Conservation (phyloP, 2,797 vertebrate species). For the Notamacropus eugenii region DNA sequence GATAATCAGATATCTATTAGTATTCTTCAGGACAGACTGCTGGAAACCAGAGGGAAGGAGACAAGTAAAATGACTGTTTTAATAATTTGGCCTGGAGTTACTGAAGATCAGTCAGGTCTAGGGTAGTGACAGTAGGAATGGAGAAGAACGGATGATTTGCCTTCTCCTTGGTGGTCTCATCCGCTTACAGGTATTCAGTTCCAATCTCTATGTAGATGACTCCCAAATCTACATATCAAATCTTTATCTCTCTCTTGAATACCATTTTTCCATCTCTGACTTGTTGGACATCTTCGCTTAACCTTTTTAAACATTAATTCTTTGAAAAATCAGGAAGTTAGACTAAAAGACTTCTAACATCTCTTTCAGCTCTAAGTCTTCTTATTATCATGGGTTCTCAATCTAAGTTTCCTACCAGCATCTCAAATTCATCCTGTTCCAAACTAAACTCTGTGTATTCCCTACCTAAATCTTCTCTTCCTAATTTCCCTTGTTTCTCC, state of each 20-base stretch:
- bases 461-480: not conserved
- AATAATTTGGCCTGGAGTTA: not conserved
- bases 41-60: no score
- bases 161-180: not conserved
- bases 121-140: not conserved
- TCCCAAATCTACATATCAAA: not conserved
- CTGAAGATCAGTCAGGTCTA: not conserved
- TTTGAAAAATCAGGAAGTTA: not conserved
- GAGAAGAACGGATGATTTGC: not conserved
- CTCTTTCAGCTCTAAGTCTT: not conserved
- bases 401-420: not conserved
- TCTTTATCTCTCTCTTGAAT: not conserved
- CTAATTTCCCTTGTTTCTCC: not conserved
- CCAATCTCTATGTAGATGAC: not conserved
- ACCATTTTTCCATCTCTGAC: not conserved
- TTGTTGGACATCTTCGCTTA: not conserved
- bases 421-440: not conserved
- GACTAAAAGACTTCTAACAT: not conserved
- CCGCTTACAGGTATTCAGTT: not conserved
- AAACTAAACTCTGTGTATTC: not conserved
- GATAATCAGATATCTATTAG: not conserved
- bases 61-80: not conserved
- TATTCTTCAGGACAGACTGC: not conserved
- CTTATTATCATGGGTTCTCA: not conserved
- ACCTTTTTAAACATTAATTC: not conserved